Conservation (phyloP, 1,140 invertebrate genomes). For the Pissodes strobi region DNA sequence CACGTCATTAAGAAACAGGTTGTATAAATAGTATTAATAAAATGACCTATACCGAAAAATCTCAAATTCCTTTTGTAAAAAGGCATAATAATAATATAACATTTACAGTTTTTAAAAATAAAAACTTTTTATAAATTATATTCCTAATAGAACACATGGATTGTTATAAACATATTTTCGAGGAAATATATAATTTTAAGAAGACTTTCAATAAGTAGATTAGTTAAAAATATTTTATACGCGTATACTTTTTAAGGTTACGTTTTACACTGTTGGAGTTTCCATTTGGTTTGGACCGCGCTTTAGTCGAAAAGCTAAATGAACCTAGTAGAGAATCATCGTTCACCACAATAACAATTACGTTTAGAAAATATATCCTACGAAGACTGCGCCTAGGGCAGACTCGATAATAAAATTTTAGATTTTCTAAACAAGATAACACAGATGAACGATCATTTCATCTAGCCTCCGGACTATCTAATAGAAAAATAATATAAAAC, state of each 20-base stretch:
- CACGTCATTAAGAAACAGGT: no score
- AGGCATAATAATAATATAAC: constrained; percentile 21
- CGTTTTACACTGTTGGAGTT: constrained; percentile 45
- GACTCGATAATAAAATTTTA: no score
- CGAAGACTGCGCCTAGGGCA: no score
- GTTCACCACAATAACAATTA: no score
- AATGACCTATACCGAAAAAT: constrained; percentile 34
- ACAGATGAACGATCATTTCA: constrained; percentile 22
- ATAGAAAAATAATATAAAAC: constrained; percentile 29
- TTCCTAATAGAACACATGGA: constrained; percentile 25
- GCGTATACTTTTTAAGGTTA: constrained; percentile 52
- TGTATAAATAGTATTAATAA: constrained; percentile 16
- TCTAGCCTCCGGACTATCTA: constrained; percentile 9
- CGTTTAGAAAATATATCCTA: no score
- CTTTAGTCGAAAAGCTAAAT: constrained; percentile 18
- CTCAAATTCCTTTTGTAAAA: constrained; percentile 28
- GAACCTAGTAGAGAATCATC: no score
- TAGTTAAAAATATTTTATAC: constrained; percentile 41
- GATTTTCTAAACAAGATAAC: no score
- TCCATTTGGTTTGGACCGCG: constrained; percentile 48
- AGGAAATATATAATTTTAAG: constrained; percentile 32
- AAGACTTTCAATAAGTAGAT: constrained; percentile 24
- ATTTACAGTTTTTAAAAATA: constrained; percentile 32
- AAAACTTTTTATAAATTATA: constrained; percentile 25
- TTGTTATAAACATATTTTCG: constrained; percentile 28